Conservation (phyloP, 2,797 vertebrate species). For the Petrocephalus schoutedeni region DNA sequence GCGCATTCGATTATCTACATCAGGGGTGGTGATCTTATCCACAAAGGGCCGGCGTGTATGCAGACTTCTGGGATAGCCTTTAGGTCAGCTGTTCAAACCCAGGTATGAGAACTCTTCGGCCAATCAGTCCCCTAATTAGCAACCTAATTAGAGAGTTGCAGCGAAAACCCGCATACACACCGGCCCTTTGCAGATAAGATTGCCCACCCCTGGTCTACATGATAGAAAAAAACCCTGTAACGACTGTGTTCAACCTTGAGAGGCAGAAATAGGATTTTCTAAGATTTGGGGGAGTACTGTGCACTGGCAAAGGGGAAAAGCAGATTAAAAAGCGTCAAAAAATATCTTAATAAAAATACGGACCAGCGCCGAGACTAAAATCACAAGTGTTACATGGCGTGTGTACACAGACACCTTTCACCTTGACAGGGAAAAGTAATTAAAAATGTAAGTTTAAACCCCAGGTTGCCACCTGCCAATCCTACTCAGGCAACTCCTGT, state of each 20-base stretch:
- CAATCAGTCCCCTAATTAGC: too few relatives aligned
- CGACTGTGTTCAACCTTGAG: neutral
- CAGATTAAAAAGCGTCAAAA: neutral
- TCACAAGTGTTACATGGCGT: neutral
- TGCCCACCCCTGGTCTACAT: neutral
- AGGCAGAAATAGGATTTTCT: neutral
- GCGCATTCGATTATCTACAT: too few relatives aligned
- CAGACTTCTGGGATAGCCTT: too few relatives aligned
- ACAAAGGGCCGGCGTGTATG: too few relatives aligned
- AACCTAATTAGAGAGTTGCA: too few relatives aligned
- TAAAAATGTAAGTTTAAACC: slow-evolving; percentile 1
- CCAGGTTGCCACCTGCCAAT: slow-evolving; percentile 1
- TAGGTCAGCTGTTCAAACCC: too few relatives aligned
- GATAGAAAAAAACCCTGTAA: neutral
- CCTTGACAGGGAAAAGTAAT: neutral
- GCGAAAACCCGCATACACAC: too few relatives aligned
- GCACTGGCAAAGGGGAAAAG: neutral
- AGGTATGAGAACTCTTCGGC: too few relatives aligned
- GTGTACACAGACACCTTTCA: neutral
- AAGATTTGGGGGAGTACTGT: neutral
- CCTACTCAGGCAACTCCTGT: neutral
- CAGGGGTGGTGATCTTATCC: too few relatives aligned
- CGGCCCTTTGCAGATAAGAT: too few relatives aligned
- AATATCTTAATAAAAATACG: neutral
- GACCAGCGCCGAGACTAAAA: neutral